Evolutionary conservation across 2,797 vertebrate species (phyloP).

Genomic region (Urosaurus nigricauda): DNA sequence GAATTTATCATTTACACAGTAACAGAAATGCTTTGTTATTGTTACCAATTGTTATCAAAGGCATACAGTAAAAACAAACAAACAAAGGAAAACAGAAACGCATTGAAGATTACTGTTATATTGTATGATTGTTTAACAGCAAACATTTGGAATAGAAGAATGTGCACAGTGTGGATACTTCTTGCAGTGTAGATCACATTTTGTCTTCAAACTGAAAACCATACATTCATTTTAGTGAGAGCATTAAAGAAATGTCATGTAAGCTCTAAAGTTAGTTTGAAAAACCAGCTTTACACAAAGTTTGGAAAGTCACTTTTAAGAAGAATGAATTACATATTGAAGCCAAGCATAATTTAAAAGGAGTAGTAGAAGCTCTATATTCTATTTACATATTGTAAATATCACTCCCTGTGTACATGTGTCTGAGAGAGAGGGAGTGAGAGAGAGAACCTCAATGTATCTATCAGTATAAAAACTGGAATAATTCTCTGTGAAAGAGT

Average conservation of each 20-base stretch:
- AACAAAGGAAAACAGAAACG: neutral
- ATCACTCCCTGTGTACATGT: neutral
- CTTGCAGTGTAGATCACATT: neutral
- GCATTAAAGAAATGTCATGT: neutral
- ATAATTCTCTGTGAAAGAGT: slow-evolving; percentile 1
- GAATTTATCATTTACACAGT: neutral
- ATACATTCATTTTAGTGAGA: neutral
- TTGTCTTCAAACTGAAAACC: neutral
- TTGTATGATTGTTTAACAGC: neutral
- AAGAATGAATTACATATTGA: neutral
- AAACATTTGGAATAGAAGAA: neutral
- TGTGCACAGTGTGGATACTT: neutral
- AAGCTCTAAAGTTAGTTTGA: neutral
- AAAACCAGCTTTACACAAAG: neutral
- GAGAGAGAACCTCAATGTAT: neutral
- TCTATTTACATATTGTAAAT: neutral
- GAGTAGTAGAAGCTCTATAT: neutral
- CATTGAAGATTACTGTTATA: neutral
- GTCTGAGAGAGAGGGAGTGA: neutral
- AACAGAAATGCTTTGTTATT: neutral
- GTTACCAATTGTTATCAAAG: neutral
- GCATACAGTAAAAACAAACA: neutral
- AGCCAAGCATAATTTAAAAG: neutral
- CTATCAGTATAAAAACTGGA: neutral
- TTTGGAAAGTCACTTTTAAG: neutral